Evolutionary conservation across 2,888 invertebrate species (phyloP), one percentile per base, ranked within the genome.

Genomic region (Zhuqinia jingwanae): DNA sequence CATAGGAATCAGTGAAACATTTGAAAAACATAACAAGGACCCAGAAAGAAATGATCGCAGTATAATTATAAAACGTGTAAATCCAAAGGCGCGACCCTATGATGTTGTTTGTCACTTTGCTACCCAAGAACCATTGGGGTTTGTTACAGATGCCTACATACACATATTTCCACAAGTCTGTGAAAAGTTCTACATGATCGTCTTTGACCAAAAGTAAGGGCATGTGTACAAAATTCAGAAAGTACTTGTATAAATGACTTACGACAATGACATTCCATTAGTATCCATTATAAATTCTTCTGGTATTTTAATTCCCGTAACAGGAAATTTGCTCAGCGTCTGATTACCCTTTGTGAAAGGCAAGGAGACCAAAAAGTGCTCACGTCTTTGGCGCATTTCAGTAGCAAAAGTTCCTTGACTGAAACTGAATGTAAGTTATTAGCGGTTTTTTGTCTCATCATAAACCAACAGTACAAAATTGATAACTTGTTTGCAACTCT

Each of bases 131-230:
- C 73, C 85, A 0, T 20, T 85, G 2, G 42, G 70, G 0, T 85
- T 85, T 30, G 53, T 85, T 1, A 85, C 70, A 15, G 85, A 85
- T 73, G 73, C 42, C 13, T 79, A 60, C 20, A 17, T 73, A 2
- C 85, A 85, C n/a, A 70, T 70, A 3, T 85, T 85, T 22, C 68
- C 58, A 0, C 25, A 85, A 22, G 58, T 70, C n/a, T 25, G 47
- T 1, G 85, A 85, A 30, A 78, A 68, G 27, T 85, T 85, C 30
- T 85, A 70, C n/a, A 15, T 78, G n/a, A 78, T 85, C 36, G 78
- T 85, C 0, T 85, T 60, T 50, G 85, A 85, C 20, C 85, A 85
- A 47, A 78, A 50, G 85, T 85, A 60, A 77, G 76, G n/a, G n/a
- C n/a, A 15, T 68, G 10, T 42, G 6, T 3, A 15, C 17, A 45